phyloP scores from a whole-genome alignment of 2,797 vertebrate genomes.

The Danio kyathit region DNA sequence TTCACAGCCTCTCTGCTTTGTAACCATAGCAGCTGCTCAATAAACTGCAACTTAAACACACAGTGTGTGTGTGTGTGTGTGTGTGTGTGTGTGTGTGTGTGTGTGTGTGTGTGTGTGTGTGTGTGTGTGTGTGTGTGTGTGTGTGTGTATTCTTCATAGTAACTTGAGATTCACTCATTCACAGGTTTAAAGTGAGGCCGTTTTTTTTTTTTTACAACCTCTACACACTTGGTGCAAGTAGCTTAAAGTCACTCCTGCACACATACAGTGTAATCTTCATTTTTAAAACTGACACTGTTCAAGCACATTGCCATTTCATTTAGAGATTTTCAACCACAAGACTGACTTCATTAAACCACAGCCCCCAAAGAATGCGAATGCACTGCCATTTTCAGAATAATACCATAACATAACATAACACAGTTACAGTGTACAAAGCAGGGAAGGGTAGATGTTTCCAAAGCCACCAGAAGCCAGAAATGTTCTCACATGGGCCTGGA shows the following conservation, averaged over 20 bases:
- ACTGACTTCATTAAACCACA: constrained; percentile 26
- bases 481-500: constrained; percentile 2
- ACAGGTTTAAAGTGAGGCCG: constrained; percentile 18
- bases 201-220: constrained; percentile 17
- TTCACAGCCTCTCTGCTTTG: constrained; percentile 20
- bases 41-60: not conserved
- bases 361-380: constrained; percentile 3
- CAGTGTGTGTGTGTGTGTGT: not conserved
- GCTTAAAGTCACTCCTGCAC: not conserved
- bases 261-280: constrained; percentile 11
- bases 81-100: not conserved
- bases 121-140: not conserved
- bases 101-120: not conserved
- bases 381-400: constrained; percentile 35
- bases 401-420: constrained; percentile 12
- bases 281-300: constrained; percentile 22
- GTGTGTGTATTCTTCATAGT: not conserved
- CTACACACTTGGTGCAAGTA: not conserved
- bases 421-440: not conserved
- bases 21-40: constrained; percentile 26
- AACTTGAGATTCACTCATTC: constrained; percentile 24
- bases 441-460: constrained; percentile 7
- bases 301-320: constrained; percentile 20
- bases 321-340: constrained; percentile 11
- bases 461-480: not conserved